Percentiles rank a stretch among this genome's conserved stretches.
Conservation (phyloP, 2,113 vertebrate genomes). For the Zosterops hypoxanthus region DNA sequence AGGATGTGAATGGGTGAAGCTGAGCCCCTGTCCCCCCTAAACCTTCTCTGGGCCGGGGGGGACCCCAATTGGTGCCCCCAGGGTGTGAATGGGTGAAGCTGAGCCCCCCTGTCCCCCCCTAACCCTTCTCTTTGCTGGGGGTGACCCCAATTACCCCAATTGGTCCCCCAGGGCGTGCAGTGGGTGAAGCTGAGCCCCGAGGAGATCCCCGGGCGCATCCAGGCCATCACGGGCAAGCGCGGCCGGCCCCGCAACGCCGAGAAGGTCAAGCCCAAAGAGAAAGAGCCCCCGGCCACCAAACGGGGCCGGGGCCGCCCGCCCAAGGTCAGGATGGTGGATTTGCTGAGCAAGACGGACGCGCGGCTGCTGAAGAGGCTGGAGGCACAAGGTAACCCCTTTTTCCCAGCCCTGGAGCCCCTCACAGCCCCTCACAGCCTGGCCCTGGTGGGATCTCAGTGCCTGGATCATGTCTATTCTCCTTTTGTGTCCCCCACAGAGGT, state of each 20-base stretch:
- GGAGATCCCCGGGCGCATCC: conserved; percentile 93
- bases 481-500: conserved; percentile 75
- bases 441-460: rapidly evolving
- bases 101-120: background rate
- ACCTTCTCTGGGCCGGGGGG: no score
- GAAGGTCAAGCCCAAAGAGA: conserved; percentile 73
- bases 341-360: conserved; percentile 88
- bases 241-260: conserved; percentile 94
- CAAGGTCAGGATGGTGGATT: conserved; percentile 85
- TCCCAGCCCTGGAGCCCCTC: background rate
- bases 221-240: conserved; percentile 93
- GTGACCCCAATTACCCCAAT: no score
- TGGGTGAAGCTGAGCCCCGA: conserved; percentile 67
- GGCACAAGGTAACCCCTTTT: conserved; percentile 80
- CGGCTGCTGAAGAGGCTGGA: conserved; percentile 86
- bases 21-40: no score
- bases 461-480: rapidly evolving
- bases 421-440: background rate
- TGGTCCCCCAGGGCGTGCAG: no score
- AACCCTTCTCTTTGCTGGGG: no score
- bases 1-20: no score
- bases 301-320: conserved; percentile 88
- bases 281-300: conserved; percentile 53
- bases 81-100: no score
- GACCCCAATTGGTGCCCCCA: no score